phyloP scores from a whole-genome alignment of 2,888 invertebrate species.

The Lithophane socia region DNA sequence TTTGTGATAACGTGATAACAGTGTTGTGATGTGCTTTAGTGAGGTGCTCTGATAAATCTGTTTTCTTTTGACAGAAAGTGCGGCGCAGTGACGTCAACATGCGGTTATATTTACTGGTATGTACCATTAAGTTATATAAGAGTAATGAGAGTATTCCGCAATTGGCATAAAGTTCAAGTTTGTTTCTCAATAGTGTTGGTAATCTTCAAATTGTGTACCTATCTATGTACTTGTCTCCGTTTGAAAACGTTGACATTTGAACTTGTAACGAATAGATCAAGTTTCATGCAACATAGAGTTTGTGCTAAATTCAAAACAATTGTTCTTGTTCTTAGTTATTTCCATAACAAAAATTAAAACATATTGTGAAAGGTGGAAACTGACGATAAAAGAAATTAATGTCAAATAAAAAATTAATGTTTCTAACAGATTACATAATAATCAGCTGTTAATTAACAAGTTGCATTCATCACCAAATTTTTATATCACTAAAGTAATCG shows the following conservation, averaged over 20 bases:
- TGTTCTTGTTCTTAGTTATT: not conserved
- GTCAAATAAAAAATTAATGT: not conserved
- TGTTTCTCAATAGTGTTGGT: conserved; percentile 48
- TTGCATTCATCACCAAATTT: conserved; percentile 1
- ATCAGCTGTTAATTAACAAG: not conserved
- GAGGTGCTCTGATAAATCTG: conserved; percentile 76
- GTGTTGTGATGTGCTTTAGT: conserved; percentile 66
- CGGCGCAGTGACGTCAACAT: conserved; percentile 78
- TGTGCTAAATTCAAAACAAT: not conserved
- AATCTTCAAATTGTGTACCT: conserved; percentile 30
- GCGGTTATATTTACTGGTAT: conserved; percentile 87
- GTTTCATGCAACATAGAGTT: not conserved
- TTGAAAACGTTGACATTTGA: conserved; percentile 46
- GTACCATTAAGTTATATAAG: conserved; percentile 62
- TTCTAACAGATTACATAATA: not conserved
- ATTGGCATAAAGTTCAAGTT: conserved; percentile 58
- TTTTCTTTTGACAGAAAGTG: conserved; percentile 88
- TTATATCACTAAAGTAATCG: conserved; percentile 7
- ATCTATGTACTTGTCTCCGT: conserved; percentile 3
- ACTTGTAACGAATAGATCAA: conserved; percentile 31
- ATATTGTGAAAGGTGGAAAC: not conserved
- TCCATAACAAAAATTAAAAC: not conserved
- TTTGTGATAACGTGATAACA: conserved; percentile 62
- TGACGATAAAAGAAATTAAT: not conserved
- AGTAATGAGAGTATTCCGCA: conserved; percentile 37